A percentile compares a stretch with the other conserved stretches of the same genome.
Evolutionary conservation across 2,888 invertebrate genomes (phyloP).

Genomic region (Eupithecia subumbrata): DNA sequence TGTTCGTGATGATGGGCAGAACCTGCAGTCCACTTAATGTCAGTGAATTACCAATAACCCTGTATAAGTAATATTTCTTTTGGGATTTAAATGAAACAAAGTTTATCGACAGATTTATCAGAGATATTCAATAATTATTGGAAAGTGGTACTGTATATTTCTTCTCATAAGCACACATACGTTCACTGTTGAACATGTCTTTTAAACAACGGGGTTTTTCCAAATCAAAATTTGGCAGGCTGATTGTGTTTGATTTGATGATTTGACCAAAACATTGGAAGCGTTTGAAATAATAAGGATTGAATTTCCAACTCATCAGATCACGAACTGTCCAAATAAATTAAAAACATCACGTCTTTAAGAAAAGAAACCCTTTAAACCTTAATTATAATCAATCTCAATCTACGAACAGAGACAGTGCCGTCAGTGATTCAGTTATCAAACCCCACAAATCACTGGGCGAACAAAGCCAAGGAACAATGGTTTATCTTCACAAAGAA

Average conservation of each 20-base stretch:
- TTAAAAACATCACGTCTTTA: neutral
- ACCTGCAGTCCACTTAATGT: too few species aligned
- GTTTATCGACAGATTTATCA: neutral
- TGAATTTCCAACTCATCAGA: neutral
- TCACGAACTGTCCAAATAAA: neutral
- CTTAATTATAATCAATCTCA: slow-evolving; percentile 56
- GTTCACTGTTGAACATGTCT: too few species aligned
- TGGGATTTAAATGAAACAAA: neutral
- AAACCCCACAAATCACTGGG: slow-evolving; percentile 59
- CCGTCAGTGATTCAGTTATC: slow-evolving; percentile 54
- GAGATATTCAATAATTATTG: neutral
- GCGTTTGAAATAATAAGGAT: neutral
- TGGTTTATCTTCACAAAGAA: slow-evolving; percentile 61
- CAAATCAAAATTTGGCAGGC: too few species aligned
- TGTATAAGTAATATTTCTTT: too few species aligned
- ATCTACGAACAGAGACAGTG: slow-evolving; percentile 48
- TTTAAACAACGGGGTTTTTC: too few species aligned
- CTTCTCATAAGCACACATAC: too few species aligned
- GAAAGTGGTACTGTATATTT: neutral
- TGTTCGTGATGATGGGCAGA: too few species aligned
- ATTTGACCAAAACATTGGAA: too few species aligned
- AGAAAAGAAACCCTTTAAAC: slow-evolving; percentile 35
- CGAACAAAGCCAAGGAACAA: slow-evolving; percentile 51
- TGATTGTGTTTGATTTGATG: too few species aligned
- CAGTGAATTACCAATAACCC: too few species aligned